Percentiles rank a stretch among this genome's conserved stretches.
These are phyloP conservation scores for Pseudolycoriella hygida DNA, from an alignment of 2,888 invertebrate species.

Conservation along the genomic window DNA sequence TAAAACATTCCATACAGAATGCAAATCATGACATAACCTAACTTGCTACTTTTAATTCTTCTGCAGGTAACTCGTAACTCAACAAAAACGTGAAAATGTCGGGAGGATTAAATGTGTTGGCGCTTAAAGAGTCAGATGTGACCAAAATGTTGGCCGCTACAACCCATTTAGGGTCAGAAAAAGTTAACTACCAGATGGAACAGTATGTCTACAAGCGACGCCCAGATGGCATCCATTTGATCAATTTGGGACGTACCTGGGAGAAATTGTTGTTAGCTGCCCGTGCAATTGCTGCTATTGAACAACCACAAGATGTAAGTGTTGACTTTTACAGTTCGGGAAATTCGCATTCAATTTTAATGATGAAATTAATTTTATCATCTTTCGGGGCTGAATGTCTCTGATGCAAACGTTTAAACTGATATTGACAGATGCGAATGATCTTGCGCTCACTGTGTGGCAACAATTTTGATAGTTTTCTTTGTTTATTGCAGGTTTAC, in stretches of 20 bases:
- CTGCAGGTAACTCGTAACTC: conserved; percentile 16
- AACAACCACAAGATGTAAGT: conserved; percentile 86
- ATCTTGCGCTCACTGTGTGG: too few relatives aligned
- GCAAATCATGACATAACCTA: too few relatives aligned
- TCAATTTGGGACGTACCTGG: conserved; percentile 95
- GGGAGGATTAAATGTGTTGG: conserved; percentile 81
- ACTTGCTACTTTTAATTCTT: too few relatives aligned
- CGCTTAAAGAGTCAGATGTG: conserved; percentile 94
- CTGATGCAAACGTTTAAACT: conserved; percentile 16
- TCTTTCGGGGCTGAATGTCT: conserved; percentile 32
- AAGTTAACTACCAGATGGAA: conserved; percentile 94
- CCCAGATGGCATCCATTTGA: conserved; percentile 84
- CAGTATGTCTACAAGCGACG: conserved; percentile 94
- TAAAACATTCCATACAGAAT: too few relatives aligned
- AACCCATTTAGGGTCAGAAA: conserved; percentile 86
- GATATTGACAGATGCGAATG: too few relatives aligned
- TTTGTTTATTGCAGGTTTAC: conserved; percentile 33
- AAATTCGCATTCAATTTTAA: conserved; percentile 6
- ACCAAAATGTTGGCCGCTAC: conserved; percentile 93
- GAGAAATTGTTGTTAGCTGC: conserved; percentile 95
- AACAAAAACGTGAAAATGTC: conserved; percentile 78
- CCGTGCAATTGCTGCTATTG: conserved; percentile 93
- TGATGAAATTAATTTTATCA: conserved; percentile 23
- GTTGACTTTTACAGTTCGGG: background rate
- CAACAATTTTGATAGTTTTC: too few relatives aligned